A percentile compares a stretch with the other conserved stretches of the same genome.
These are phyloP conservation scores for Oasisia sp. DNA, from an alignment of 2,888 invertebrate species.

Conservation along the genomic window DNA sequence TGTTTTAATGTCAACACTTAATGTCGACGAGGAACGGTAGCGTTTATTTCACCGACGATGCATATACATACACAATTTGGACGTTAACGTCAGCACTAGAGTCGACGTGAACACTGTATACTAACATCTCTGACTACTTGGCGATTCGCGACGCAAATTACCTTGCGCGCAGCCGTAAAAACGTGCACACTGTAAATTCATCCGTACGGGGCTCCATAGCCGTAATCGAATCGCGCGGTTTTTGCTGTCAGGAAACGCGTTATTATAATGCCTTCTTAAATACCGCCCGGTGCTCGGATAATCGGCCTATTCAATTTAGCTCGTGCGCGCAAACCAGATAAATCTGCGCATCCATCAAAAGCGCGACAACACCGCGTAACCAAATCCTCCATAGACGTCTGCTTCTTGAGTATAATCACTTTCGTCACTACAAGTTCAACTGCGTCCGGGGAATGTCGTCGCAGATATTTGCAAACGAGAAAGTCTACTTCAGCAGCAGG, in stretches of 20 bases:
- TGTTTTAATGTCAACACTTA: background rate
- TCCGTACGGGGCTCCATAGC: background rate
- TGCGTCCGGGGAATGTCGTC: background rate
- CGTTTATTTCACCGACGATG: background rate
- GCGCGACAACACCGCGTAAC: background rate
- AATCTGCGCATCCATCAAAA: slow-evolving; percentile 5
- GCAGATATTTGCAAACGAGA: background rate
- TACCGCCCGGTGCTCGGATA: background rate
- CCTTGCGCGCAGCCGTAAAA: background rate
- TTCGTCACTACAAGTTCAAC: background rate
- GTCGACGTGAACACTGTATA: background rate
- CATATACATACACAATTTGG: background rate
- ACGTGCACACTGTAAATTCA: background rate
- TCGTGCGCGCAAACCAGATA: background rate
- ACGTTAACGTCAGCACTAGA: background rate
- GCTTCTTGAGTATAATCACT: background rate
- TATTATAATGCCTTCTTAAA: slow-evolving; percentile 17
- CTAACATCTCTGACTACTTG: background rate
- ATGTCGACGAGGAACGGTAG: background rate
- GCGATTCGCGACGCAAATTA: background rate
- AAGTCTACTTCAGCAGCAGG: background rate
- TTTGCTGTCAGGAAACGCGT: background rate
- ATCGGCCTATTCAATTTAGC: slow-evolving; percentile 3
- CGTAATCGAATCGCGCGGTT: background rate
- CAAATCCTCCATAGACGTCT: background rate